Evolutionary conservation across 64 coral and sea anemone species (phyloP), one percentile per base, ranked within the genome.

Genomic region (Acropora yongei): DNA sequence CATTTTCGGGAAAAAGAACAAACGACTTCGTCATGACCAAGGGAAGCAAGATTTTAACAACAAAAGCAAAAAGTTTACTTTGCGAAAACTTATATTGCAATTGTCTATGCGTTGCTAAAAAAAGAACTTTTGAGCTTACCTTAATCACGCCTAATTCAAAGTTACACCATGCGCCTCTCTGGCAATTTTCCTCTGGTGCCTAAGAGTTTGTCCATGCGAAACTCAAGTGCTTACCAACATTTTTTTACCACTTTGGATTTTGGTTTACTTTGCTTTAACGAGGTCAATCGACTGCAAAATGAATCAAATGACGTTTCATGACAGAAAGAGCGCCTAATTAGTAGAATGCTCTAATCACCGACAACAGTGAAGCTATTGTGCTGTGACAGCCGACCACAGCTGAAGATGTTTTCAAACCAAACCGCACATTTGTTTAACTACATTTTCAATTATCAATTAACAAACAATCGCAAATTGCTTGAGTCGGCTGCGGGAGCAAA

Each of bases 211-310:
- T 44, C 16, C 40, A 3, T 11, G n/a, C 16, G 82, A 84, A 84
- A 67, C 58, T 84, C 44, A 69, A 69, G 63, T 84, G n/a, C 82
- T 48, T 18, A 11, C 63, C 48, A 55, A 55, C 51, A 55, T 1
- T 0, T 55, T 4, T 84, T 41, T 84, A 69, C 17, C 2, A 4
- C 42, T 16, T 68, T 69, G 0, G 71, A 2, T 4, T 49, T 18
- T 7, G 17, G 82, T 84, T 84, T 84, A 84, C 82, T 71, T 84
- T 69, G 61, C 82, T 72, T 84, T 51, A 72, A 69, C 49, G 45
- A 30, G 67, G 5, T 69, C 82, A 84, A 84, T 84, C 48, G 44
- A 9, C 44, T 68, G 82, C 82, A 48, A 30, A 84, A 84, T 84
- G 67, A 44, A 11, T 83, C n/a, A 20, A 67, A 6, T 48, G 4